Percentiles rank a stretch among this genome's conserved stretches.
Conservation (phyloP, 2,113 vertebrate genomes). For the Opisthocomus hoazin region DNA sequence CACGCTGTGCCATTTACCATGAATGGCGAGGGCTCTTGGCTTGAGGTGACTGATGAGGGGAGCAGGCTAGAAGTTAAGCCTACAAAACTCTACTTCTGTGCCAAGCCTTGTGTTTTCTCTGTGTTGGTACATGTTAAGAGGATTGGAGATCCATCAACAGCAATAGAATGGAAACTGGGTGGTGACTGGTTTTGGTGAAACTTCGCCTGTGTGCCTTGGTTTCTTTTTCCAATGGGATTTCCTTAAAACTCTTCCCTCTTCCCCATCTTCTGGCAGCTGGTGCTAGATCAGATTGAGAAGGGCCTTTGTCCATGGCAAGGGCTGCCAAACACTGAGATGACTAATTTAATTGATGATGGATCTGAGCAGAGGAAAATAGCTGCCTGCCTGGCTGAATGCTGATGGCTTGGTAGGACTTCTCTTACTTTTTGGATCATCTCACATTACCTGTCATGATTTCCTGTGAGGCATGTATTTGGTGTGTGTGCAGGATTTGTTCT, state of each 20-base stretch:
- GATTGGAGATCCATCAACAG: background rate
- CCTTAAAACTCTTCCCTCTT: background rate
- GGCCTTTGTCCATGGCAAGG: background rate
- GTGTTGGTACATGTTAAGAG: background rate
- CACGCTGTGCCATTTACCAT: background rate
- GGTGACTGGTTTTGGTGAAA: background rate
- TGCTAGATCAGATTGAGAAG: background rate
- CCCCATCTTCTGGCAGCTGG: background rate
- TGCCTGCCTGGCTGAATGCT: background rate
- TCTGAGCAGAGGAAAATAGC: background rate
- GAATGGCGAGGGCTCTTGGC: background rate
- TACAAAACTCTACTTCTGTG: background rate
- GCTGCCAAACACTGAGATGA: background rate
- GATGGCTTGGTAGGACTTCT: background rate
- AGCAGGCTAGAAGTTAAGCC: background rate
- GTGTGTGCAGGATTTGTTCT: background rate
- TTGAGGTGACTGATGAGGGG: background rate
- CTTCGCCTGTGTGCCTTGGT: background rate
- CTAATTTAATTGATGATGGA: background rate
- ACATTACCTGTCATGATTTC: background rate
- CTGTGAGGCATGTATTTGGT: background rate
- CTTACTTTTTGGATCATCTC: background rate
- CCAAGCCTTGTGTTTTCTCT: background rate
- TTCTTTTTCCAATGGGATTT: background rate
- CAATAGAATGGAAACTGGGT: background rate